These are phyloP conservation scores for Cecropterus lyciades DNA, from an alignment of 1,140 invertebrate genomes.

Conservation along the genomic window DNA sequence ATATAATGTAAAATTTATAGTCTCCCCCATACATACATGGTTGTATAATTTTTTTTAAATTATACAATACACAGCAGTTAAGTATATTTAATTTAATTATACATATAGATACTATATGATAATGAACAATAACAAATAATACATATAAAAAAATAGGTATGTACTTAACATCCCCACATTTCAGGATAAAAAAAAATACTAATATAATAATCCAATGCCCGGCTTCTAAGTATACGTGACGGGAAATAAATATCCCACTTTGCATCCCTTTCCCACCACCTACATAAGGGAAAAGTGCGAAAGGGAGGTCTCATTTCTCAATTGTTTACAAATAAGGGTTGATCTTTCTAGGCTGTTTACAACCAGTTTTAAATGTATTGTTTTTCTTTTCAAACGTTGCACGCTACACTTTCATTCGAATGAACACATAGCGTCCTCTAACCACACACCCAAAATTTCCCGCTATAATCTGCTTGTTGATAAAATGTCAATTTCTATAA, in stretches of 20 bases:
- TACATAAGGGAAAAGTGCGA: slow-evolving; percentile 1
- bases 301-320: slow-evolving; percentile 17
- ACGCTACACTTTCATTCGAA: background rate
- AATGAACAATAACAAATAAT: too few relatives aligned
- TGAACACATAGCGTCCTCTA: slow-evolving; percentile 33
- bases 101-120: too few relatives aligned
- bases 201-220: background rate
- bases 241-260: slow-evolving; percentile 6
- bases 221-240: background rate
- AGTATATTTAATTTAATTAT: too few relatives aligned
- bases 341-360: slow-evolving; percentile 13
- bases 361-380: slow-evolving; percentile 1
- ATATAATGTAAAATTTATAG: too few relatives aligned
- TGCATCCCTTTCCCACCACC: slow-evolving; percentile 26
- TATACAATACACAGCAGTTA: too few relatives aligned
- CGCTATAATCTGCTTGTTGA: slow-evolving; percentile 43
- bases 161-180: background rate
- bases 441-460: slow-evolving; percentile 45
- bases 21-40: too few relatives aligned
- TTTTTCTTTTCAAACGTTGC: slow-evolving; percentile 12
- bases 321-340: slow-evolving; percentile 39
- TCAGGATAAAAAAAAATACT: background rate
- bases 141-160: too few relatives aligned
- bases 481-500: slow-evolving; percentile 32
- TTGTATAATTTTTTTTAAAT: too few relatives aligned